Percentiles rank a stretch among this genome's conserved stretches.
Conservation (phyloP, 2,888 invertebrate genomes). For the Lasioglossum vierecki region DNA sequence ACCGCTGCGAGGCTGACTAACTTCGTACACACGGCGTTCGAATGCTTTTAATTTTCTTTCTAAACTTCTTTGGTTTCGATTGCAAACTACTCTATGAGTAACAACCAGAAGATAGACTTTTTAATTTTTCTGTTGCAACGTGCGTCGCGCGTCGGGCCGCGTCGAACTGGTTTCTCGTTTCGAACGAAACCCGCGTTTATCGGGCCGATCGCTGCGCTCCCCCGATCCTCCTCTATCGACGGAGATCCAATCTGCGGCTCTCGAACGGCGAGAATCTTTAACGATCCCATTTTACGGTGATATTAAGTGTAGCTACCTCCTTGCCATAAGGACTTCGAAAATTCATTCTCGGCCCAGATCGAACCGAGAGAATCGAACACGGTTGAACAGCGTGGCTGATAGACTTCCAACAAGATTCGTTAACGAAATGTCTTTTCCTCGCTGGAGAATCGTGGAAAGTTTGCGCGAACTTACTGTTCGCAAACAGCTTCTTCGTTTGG, state of each 20-base stretch:
- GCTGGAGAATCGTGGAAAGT: not conserved
- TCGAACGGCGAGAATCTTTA: not conserved
- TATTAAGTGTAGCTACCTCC: not conserved
- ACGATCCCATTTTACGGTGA: constrained; percentile 26
- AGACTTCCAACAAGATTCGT: not conserved
- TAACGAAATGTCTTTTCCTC: not conserved
- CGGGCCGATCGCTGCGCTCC: constrained; percentile 23
- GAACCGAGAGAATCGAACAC: not conserved
- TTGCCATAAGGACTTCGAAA: not conserved
- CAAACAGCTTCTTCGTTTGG: not conserved
- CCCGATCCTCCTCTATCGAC: constrained; percentile 20
- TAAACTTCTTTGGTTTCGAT: not conserved
- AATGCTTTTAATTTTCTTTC: not conserved
- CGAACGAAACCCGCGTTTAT: constrained; percentile 52
- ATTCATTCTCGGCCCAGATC: not conserved
- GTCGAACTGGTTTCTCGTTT: constrained; percentile 55
- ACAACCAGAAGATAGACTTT: not conserved
- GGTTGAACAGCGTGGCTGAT: not conserved
- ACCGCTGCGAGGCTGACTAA: not conserved
- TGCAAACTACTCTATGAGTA: not conserved
- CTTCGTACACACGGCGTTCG: not conserved
- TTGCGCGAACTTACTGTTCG: not conserved
- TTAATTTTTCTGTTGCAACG: not conserved
- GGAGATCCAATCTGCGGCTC: constrained; percentile 17
- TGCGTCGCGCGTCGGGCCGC: not conserved